These are phyloP conservation scores for Antechinus stuartii DNA, from an alignment of 2,113 vertebrate genomes.

Conservation along the genomic window DNA sequence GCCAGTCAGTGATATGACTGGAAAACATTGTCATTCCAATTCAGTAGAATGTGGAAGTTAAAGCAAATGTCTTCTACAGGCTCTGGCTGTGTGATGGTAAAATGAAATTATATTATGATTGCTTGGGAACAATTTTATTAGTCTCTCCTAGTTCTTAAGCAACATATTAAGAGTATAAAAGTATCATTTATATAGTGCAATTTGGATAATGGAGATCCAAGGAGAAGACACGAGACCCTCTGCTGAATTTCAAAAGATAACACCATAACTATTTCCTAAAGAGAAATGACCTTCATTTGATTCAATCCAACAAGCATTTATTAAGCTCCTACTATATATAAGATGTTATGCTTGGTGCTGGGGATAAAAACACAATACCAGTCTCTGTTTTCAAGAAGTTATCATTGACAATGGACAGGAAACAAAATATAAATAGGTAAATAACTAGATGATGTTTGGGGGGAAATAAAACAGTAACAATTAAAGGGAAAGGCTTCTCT, in stretches of 20 bases:
- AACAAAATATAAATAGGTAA: not conserved
- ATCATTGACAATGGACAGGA: not conserved
- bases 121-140: conserved; percentile 72
- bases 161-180: conserved; percentile 70
- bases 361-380: not conserved
- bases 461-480: not conserved
- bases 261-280: conserved; percentile 75
- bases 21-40: not conserved
- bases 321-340: not conserved
- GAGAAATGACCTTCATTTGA: conserved; percentile 52
- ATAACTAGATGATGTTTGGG: not conserved
- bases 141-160: conserved; percentile 66
- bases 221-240: conserved; percentile 57
- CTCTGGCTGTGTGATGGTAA: conserved; percentile 37
- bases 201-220: conserved; percentile 67
- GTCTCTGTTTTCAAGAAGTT: not conserved
- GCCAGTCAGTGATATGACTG: not conserved
- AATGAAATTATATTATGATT: conserved; percentile 56
- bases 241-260: conserved; percentile 57
- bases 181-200: conserved; percentile 67
- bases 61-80: conserved; percentile 40
- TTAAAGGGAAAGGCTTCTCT: not conserved
- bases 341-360: not conserved
- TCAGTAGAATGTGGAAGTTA: conserved; percentile 48
- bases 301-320: not conserved